A percentile compares a stretch with the other conserved stretches of the same genome.
phyloP scores from a whole-genome alignment of 2,797 vertebrate genomes.

The Pygocentrus nattereri region DNA sequence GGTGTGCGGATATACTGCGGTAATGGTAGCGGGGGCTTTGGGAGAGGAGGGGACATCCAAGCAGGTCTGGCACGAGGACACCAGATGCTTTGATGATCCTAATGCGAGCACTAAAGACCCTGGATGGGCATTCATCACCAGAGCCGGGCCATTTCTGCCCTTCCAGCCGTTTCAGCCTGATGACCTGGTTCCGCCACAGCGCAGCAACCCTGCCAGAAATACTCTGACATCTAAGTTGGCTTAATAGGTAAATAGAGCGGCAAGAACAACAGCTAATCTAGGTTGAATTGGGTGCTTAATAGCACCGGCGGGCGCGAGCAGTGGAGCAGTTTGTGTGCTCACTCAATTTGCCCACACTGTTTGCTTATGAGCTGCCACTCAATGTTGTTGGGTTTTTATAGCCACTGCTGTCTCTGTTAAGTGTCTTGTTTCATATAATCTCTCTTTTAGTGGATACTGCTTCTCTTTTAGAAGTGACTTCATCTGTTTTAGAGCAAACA shows the following conservation, averaged over 20 bases:
- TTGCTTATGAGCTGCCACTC: constrained; percentile 13
- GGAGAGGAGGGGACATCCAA: constrained; percentile 32
- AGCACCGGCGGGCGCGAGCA: constrained; percentile 11
- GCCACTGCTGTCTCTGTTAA: constrained; percentile 44
- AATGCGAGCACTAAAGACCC: constrained; percentile 43
- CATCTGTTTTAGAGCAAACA: constrained; percentile 63
- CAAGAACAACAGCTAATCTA: constrained; percentile 47
- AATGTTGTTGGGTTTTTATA: constrained; percentile 15
- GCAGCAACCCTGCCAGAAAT: constrained; percentile 36
- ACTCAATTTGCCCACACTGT: constrained; percentile 15
- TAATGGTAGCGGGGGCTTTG: constrained; percentile 48
- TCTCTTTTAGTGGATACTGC: constrained; percentile 64
- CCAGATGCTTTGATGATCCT: constrained; percentile 55
- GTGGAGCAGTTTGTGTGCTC: constrained; percentile 3
- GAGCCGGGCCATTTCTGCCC: constrained; percentile 29
- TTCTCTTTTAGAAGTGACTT: constrained; percentile 61
- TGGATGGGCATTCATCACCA: constrained; percentile 49
- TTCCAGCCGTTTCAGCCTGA: constrained; percentile 21
- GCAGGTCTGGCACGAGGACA: constrained; percentile 33
- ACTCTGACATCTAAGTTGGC: constrained; percentile 50
- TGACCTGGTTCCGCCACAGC: constrained; percentile 30
- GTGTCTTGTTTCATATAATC: constrained; percentile 58
- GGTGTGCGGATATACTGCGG: constrained; percentile 41
- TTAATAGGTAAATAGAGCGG: constrained; percentile 55
- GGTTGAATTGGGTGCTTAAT: constrained; percentile 41